Evolutionary conservation across 2,888 invertebrate species (phyloP).

Genomic region (Lithophane leautieri): DNA sequence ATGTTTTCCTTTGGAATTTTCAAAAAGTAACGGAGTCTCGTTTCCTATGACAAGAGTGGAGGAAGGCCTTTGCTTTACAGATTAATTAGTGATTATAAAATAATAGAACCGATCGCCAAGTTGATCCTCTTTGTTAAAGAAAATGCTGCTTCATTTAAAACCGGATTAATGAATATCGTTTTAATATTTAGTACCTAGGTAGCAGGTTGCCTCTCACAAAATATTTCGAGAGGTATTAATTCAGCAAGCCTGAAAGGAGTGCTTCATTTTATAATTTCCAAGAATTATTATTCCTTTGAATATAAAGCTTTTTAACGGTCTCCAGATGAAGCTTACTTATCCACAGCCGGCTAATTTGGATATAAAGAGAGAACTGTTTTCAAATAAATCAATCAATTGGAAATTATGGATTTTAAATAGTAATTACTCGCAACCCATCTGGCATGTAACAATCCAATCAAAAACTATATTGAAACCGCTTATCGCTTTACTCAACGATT

Average conservation of each 20-base stretch:
- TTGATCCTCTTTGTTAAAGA: neutral
- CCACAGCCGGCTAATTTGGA: neutral
- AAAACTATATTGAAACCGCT: constrained; percentile 17
- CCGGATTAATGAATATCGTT: neutral
- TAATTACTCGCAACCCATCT: neutral
- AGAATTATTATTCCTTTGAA: constrained; percentile 23
- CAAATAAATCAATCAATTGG: neutral
- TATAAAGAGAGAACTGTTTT: too few relatives aligned
- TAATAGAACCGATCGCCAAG: neutral
- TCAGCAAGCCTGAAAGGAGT: constrained; percentile 1
- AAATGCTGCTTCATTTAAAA: neutral
- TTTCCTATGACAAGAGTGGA: too few relatives aligned
- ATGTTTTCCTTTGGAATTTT: too few relatives aligned
- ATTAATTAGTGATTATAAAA: neutral
- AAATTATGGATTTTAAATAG: neutral
- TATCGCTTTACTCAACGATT: constrained; percentile 11
- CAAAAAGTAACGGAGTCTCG: too few relatives aligned
- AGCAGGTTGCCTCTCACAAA: neutral
- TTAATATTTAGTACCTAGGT: constrained; percentile 2
- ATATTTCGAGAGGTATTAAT: constrained; percentile 7
- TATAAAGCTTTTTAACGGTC: constrained; percentile 2
- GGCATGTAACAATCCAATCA: constrained; percentile 10
- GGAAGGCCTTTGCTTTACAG: too few relatives aligned
- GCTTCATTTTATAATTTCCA: constrained; percentile 21
- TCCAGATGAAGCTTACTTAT: neutral